Evolutionary conservation across 2,797 vertebrate genomes (phyloP), one percentile per base, ranked within the genome.

Genomic region (Chelonia mydas): DNA sequence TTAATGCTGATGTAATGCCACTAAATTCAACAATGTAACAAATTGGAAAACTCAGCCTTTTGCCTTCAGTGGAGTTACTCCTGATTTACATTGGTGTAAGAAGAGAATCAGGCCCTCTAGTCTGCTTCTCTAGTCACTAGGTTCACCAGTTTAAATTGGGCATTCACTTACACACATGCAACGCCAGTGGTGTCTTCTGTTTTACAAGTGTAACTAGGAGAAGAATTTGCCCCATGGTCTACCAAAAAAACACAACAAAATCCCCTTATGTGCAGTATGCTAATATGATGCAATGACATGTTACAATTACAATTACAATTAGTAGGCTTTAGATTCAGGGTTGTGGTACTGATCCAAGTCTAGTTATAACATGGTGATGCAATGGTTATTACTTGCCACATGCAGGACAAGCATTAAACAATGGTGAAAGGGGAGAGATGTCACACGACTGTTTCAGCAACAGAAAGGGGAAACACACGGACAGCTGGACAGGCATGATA

Each of bases 111-210:
- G 82, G 31, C 23, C 90, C 15, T 21, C 19, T 7, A 0, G 33
- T 74, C 55, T 86, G 55, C 31, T 78, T 84, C 5, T 50, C 10
- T 78, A n/a, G 74, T 27, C 0, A 0, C 11, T 15, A 72, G 25
- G 1, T 25, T 2, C 61, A n/a, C 25, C 0, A 0, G 51, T 11
- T 53, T 84, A 79, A 89, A 6, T 5, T 88, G 27, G 82, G 5
- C 2, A 1, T n/a, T 87, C 65, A 3, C 12, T 84, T 57, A 3
- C 0, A 0, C 1, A 1, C 3, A 1, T 78, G 31, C 55, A 89
- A 1, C 5, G 12, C 1, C 17, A 6, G 1, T 17, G 33, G 25
- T 33, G 15, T 2, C 33, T 17, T n/a, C 33, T 9, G 61, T 65
- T 65, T 65, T 23, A 53, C 21, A 41, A 54, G 5, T 54, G 27